Percentiles rank a stretch among this genome's conserved stretches.
Conservation (phyloP, 2,797 vertebrate genomes). For the Onychomys torridus region DNA sequence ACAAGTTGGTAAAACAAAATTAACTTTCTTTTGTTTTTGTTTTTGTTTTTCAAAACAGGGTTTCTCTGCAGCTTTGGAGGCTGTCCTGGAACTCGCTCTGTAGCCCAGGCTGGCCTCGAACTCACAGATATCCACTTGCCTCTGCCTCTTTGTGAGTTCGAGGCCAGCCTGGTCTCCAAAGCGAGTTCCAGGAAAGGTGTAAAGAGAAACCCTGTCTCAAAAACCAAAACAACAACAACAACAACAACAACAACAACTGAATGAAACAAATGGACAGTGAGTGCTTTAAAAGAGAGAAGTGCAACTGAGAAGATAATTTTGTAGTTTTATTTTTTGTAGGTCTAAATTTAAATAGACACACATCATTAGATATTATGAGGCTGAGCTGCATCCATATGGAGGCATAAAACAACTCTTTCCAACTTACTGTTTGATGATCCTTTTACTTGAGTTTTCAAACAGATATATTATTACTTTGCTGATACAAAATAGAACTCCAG, state of each 20-base stretch:
- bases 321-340: conserved; percentile 9
- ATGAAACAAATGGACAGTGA: not conserved
- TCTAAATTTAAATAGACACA: conserved; percentile 17
- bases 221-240: no score
- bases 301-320: conserved; percentile 7
- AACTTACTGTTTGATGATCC: conserved; percentile 24
- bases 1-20: conserved; percentile 7
- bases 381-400: not conserved
- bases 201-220: no score
- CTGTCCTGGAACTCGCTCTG: no score
- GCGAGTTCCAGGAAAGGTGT: no score
- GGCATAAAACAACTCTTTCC: conserved; percentile 8
- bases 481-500: conserved; percentile 27
- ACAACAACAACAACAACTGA: no score
- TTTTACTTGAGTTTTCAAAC: conserved; percentile 25
- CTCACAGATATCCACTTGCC: no score
- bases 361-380: not conserved
- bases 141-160: no score
- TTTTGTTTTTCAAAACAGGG: no score
- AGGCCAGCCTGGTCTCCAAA: no score
- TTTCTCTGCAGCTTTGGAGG: no score
- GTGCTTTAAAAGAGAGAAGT: not conserved
- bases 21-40: not conserved
- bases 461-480: conserved; percentile 44
- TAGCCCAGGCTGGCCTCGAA: no score